Evolutionary conservation across 2,113 vertebrate species (phyloP).

Genomic region (Furnarius figulus): DNA sequence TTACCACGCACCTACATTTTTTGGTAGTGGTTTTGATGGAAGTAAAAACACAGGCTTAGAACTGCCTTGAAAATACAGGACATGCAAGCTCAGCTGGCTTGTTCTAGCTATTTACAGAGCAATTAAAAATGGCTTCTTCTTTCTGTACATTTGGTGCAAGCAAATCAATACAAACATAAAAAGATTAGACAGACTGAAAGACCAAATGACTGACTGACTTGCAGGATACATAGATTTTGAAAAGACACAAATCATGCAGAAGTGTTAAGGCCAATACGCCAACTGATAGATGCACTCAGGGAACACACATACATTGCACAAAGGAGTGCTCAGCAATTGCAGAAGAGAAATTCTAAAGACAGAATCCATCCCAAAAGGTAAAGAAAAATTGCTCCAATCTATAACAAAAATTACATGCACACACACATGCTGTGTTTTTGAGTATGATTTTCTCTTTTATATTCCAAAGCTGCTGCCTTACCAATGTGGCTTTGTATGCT

Average conservation of each 20-base stretch:
- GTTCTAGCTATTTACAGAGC: conserved; percentile 46
- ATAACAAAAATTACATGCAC: not conserved
- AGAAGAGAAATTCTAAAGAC: not conserved
- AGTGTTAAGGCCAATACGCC: not conserved
- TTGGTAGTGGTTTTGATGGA: not conserved
- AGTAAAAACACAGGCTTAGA: conserved; percentile 31
- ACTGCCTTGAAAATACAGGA: not conserved
- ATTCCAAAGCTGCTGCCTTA: conserved; percentile 12
- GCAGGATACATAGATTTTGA: conserved; percentile 7
- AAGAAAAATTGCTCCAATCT: conserved; percentile 32
- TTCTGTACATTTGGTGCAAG: not conserved
- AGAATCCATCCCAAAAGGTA: not conserved
- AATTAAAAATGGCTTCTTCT: conserved; percentile 29
- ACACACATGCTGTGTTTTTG: not conserved
- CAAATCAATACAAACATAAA: conserved; percentile 66
- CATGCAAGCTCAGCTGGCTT: not conserved
- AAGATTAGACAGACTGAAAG: conserved; percentile 44
- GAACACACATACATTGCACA: not conserved
- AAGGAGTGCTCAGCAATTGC: not conserved
- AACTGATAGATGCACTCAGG: not conserved
- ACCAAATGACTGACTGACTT: conserved; percentile 35
- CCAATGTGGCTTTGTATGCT: not conserved
- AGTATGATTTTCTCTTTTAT: conserved; percentile 1
- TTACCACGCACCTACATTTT: not conserved
- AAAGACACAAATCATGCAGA: not conserved